Conservation (phyloP, 2,888 invertebrate genomes). For the Ferrisia virgata region DNA sequence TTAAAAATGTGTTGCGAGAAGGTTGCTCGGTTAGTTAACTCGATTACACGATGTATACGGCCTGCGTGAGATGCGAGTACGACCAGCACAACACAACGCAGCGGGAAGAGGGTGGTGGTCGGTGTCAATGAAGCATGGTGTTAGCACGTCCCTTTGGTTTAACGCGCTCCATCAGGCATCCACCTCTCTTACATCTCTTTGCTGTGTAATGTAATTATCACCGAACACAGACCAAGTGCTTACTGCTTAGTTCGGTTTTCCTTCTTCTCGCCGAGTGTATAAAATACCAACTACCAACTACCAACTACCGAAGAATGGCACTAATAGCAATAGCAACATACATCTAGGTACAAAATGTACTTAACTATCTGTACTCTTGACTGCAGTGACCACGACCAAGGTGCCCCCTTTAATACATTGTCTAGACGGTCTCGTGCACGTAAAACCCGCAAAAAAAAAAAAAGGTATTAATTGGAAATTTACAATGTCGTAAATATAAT, state of each 20-base stretch:
- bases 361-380: not conserved
- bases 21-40: conserved; percentile 45
- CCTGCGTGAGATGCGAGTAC: not conserved
- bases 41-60: not conserved
- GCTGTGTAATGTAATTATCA: conserved; percentile 35
- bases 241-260: not conserved
- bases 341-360: too few species aligned
- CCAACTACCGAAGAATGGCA: too few species aligned
- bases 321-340: too few species aligned
- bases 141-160: conserved; percentile 44
- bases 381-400: not conserved
- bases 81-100: not conserved
- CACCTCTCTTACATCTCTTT: not conserved
- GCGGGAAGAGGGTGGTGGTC: not conserved
- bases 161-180: conserved; percentile 42
- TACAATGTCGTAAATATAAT: not conserved
- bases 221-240: not conserved
- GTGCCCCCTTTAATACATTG: not conserved
- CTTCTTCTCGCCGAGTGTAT: not conserved
- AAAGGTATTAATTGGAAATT: not conserved
- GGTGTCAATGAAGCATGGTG: conserved; percentile 40
- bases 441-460: not conserved
- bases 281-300: too few species aligned
- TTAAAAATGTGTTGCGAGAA: conserved; percentile 40
- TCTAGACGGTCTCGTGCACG: not conserved